Evolutionary conservation across 1,140 invertebrate genomes (phyloP), one percentile per base, ranked within the genome.

Genomic region (Trachelipus rathkii): DNA sequence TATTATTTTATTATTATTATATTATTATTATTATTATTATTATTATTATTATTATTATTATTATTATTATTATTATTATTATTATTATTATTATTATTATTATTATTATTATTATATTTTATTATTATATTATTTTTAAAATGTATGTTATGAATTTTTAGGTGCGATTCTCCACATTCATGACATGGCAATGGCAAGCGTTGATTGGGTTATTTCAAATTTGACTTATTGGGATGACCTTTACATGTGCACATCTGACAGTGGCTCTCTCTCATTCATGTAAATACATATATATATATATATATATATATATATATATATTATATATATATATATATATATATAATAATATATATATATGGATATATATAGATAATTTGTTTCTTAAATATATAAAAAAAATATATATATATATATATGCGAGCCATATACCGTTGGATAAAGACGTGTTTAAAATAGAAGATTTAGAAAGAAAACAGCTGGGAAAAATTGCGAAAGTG

Each of bases 121-220:
- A n/a, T n/a, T n/a, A n/a, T n/a, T n/a, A n/a, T n/a, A n/a, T n/a
- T n/a, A n/a, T n/a, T n/a, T n/a, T n/a, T n/a, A n/a, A n/a, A n/a
- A n/a, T n/a, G n/a, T n/a, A 6, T 33, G 33, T 33, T 33, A 33
- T 33, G 1, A n/a, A 33, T 33, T 19, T 19, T 91, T 91, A 86
- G 92, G 92, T 44, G 89, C 88, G 0, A 88, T 89, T 0, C 85
- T 94, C 0, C 92, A 94, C 82, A 84, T 88, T 0, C 92, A 94
- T 81, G 90, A 92, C 75, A 87, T 88, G 11, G 88, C 89, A 0
- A 86, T 91, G 0, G 87, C 89, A 0, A 89, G 89, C 5, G 84
- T 87, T 0, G 88, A 92, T 73, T 94, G 89, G 84, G 76, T 94
- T 0, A 85, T 91, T 10, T 82, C 85, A 9, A 89, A 91, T 68